phyloP scores from a whole-genome alignment of 2,797 vertebrate species.

The Ciconia nigra region DNA sequence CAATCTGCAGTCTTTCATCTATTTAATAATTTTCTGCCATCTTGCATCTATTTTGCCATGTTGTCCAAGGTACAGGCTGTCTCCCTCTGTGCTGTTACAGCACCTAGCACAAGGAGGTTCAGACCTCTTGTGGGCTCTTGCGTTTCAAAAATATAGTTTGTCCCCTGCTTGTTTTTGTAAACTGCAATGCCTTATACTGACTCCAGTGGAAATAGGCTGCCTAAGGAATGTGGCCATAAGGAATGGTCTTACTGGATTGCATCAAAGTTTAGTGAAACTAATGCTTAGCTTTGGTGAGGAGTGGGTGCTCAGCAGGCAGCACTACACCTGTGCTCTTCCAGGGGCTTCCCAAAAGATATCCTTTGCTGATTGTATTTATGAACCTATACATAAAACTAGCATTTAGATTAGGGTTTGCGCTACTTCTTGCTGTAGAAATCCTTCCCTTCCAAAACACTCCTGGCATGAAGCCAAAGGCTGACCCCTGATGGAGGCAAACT shows the following conservation, averaged over 20 bases:
- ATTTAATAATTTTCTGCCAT: background rate
- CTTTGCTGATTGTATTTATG: background rate
- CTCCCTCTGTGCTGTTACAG: background rate
- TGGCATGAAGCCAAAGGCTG: background rate
- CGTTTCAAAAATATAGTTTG: background rate
- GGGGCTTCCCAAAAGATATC: background rate
- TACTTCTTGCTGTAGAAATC: background rate
- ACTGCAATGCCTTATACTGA: background rate
- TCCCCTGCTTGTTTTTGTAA: background rate
- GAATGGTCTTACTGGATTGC: background rate
- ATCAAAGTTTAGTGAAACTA: background rate
- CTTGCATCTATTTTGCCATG: background rate
- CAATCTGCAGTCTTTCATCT: background rate
- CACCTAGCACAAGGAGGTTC: background rate
- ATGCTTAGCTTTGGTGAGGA: background rate
- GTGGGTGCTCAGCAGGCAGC: background rate
- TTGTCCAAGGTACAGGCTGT: background rate
- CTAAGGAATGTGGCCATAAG: background rate
- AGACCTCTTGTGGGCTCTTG: background rate
- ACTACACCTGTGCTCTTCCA: background rate
- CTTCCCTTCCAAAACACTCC: background rate
- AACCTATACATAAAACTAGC: background rate
- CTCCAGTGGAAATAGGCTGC: background rate
- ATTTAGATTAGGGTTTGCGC: background rate
- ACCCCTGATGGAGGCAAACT: background rate